Conservation (phyloP, 1,140 invertebrate genomes). For the Solenopsis fugax region DNA sequence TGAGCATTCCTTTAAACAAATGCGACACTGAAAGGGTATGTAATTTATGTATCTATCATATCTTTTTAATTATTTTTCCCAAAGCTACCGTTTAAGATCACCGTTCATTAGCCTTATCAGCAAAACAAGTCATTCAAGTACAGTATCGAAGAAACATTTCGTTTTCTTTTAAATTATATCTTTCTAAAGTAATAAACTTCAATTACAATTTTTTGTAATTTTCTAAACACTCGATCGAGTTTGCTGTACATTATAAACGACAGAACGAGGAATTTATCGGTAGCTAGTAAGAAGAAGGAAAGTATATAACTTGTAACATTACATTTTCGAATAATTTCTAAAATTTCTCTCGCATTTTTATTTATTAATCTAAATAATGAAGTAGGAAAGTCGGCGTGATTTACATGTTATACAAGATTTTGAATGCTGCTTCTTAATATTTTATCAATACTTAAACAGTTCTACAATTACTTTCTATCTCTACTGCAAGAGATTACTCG, state of each 20-base stretch:
- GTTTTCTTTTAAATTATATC: background rate
- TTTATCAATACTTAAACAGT: background rate
- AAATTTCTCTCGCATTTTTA: conserved; percentile 29
- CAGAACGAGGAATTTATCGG: background rate
- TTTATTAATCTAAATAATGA: background rate
- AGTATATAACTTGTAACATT: background rate
- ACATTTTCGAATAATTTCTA: conserved; percentile 3
- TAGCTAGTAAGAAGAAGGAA: background rate
- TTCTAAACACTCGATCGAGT: background rate
- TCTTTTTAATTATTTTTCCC: background rate
- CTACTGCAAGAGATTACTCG: background rate
- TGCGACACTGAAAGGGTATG: conserved; percentile 87
- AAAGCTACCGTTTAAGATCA: background rate
- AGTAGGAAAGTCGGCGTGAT: background rate
- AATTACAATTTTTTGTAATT: background rate
- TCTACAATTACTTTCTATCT: background rate
- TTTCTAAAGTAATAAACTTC: background rate
- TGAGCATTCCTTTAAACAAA: conserved; percentile 87
- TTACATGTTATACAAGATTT: background rate
- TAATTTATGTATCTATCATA: background rate
- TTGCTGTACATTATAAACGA: background rate
- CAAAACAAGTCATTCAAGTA: background rate
- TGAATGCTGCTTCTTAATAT: background rate
- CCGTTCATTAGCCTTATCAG: background rate
- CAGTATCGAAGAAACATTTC: background rate